Evolutionary conservation across 1,140 invertebrate species (phyloP), one percentile per base, ranked within the genome.

Genomic region (Listronotus oregonensis): DNA sequence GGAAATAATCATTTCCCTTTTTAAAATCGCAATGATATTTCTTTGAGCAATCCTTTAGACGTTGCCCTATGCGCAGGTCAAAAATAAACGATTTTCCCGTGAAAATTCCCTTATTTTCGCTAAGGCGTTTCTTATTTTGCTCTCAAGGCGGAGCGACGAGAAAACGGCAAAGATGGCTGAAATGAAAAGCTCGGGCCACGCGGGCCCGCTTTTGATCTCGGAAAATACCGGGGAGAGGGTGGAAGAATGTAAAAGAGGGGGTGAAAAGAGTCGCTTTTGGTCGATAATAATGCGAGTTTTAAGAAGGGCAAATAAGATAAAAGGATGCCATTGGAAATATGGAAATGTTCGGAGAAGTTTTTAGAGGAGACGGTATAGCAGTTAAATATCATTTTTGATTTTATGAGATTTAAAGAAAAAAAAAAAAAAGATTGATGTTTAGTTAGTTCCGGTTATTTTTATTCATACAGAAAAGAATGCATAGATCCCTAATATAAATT

Each of bases 71-170:
- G 75, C 75, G 75, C 75, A 77, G 68, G 75, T 77, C 75, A 76
- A 77, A 77, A 77, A 77, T 75, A 74, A 77, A 77, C 71, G 75
- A 77, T 77, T 77, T 77, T 77, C 75, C 66, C 60, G 60, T 66
- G 69, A 69, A 73, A 69, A 69, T 71, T 68, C 67, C 63, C 60
- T 73, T 73, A 73, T 68, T 73, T 71, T 72, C 67, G 64, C 46
- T 59, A 65, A 66, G 69, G 66, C 64, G 67, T 65, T 65, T 65
- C 63, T 65, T 65, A 65, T 65, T 58, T 65, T 65, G 54, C 64
- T 66, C 50, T 47, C 57, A 66, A 66, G 64, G 64, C 64, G 64
- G 64, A 59, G 64, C 64, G 64, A 60, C 54, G 64, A 66, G 64
- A 66, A 66, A 66, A 66, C 62, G 46, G 62, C 62, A 64, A 64